Evolutionary conservation across 2,888 invertebrate species (phyloP), one percentile per base, ranked within the genome.

Genomic region (Epistrophella euchroma): DNA sequence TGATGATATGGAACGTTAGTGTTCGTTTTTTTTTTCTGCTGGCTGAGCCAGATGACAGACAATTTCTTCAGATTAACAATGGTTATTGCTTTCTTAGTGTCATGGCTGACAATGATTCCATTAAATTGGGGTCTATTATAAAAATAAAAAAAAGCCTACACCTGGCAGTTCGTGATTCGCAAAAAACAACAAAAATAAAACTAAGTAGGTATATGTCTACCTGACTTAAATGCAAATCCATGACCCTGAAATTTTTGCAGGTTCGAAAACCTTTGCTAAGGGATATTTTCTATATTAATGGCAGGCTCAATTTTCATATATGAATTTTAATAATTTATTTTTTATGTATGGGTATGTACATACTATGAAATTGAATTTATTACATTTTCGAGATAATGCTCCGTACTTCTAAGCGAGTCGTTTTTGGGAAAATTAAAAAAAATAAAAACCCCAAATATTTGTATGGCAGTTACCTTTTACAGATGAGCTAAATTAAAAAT

Each of bases 21-120:
- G 37, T 45, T 19, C 50, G 37, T 1, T 66, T 37, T 64, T 9
- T 56, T 28, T 25, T 73, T 28, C 0, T 15, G 37, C 45, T 62
- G 55, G 3, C 40, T 35, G 64, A 45, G n/a, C 28, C 50, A 55
- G 74, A 75, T 52, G 68, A 52, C 50, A 52, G 15, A 52, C 50
- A 68, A 68, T 68, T 52, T 68, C 37, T 37, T 68, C 37, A 68
- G 50, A 35, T 52, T 50, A 68, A n/a, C 37, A 15, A 68, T 17
- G 68, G 50, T 68, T 68, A 68, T 68, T 68, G 68, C 52, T 52
- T 68, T 68, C 32, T 52, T 35, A 35, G 37, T 52, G 50, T 50
- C 66, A 37, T 37, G 37, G n/a, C 25, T 25, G 22, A 37, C 52
- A 52, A 35, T 37, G 52, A 37, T 47, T 68, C 50, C 22, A 50